These are phyloP conservation scores for Escarpia spicata DNA, from an alignment of 2,888 invertebrate genomes.

Conservation along the genomic window DNA sequence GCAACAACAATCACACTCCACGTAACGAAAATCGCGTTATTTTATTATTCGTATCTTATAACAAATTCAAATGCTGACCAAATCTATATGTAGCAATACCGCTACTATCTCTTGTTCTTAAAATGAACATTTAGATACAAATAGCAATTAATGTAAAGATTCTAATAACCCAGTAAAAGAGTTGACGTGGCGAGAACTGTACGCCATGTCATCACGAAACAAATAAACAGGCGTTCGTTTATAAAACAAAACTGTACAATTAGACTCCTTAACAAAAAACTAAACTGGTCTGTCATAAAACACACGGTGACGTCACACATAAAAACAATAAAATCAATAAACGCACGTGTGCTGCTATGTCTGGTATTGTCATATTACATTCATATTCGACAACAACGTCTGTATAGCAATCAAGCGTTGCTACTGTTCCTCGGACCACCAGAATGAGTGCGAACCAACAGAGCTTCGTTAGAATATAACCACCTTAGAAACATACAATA, in stretches of 20 bases:
- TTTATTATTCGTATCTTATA: background rate
- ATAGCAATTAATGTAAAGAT: background rate
- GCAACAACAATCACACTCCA: background rate
- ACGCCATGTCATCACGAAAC: background rate
- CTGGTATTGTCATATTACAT: background rate
- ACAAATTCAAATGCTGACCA: background rate
- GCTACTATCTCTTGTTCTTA: background rate
- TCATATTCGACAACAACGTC: background rate
- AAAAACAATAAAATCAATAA: background rate
- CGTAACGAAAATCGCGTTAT: background rate
- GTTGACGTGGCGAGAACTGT: background rate
- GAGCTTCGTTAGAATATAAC: background rate
- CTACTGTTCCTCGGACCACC: background rate
- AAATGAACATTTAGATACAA: slow-evolving; percentile 10
- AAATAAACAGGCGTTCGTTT: background rate
- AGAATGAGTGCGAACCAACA: background rate
- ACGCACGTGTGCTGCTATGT: background rate
- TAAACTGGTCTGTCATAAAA: background rate
- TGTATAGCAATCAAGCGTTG: background rate
- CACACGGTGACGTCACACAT: slow-evolving; percentile 9
- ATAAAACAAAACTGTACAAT: background rate
- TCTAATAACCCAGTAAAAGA: background rate
- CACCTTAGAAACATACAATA: background rate
- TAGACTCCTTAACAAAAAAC: background rate
- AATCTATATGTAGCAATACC: slow-evolving; percentile 4